phyloP scores from a whole-genome alignment of 2,797 vertebrate genomes.

The Numenius phaeopus region DNA sequence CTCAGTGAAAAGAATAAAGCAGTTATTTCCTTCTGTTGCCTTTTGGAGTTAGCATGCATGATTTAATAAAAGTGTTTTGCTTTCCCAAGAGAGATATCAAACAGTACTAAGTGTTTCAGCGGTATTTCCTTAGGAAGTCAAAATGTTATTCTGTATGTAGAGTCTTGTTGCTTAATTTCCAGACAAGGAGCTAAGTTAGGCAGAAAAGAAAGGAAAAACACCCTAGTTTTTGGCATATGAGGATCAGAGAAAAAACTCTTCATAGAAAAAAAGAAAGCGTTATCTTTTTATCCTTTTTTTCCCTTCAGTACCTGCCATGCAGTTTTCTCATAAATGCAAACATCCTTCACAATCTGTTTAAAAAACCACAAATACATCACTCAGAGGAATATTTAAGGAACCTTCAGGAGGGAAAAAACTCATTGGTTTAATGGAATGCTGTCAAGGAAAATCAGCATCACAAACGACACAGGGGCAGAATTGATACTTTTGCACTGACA shows the following conservation, averaged over 20 bases:
- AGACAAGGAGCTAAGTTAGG: conserved; percentile 61
- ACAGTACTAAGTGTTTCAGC: conserved; percentile 68
- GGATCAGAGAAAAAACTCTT: conserved; percentile 50
- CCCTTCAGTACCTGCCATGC: conserved; percentile 61
- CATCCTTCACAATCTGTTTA: conserved; percentile 81
- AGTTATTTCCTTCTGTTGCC: conserved; percentile 60
- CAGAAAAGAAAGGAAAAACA: conserved; percentile 51
- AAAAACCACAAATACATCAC: conserved; percentile 83
- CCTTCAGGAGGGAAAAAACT: conserved; percentile 79
- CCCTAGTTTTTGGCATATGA: background rate
- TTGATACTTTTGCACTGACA: conserved; percentile 88
- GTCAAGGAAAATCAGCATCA: conserved; percentile 88
- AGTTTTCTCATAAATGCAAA: conserved; percentile 79
- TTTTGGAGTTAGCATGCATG: conserved; percentile 52
- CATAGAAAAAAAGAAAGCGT: background rate
- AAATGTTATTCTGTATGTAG: conserved; percentile 66
- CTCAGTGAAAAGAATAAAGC: conserved; percentile 14
- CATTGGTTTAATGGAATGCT: conserved; percentile 90
- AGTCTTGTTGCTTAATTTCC: conserved; percentile 64
- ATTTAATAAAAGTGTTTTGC: conserved; percentile 71
- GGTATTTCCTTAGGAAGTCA: conserved; percentile 74
- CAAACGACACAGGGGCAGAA: conserved; percentile 83
- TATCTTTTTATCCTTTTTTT: conserved; percentile 62
- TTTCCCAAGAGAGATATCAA: conserved; percentile 71
- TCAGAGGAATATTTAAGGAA: conserved; percentile 82